phyloP scores from a whole-genome alignment of 2,113 vertebrate genomes.

The Sus scrofa region DNA sequence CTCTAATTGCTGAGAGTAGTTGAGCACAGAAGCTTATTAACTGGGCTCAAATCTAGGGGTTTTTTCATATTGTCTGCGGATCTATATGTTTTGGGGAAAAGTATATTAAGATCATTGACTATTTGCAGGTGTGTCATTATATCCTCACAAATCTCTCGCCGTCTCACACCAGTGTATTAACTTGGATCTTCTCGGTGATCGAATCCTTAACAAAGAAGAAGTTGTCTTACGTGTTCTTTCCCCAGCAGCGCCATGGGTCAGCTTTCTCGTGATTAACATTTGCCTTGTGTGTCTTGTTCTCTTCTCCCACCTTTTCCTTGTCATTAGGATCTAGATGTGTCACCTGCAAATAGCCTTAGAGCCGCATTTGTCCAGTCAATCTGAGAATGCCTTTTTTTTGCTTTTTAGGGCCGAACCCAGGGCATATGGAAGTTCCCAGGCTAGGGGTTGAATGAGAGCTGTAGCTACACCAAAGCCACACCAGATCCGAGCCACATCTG shows the following conservation, averaged over 20 bases:
- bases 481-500: no score
- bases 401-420: no score
- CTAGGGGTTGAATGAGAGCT: no score
- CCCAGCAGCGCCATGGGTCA: background rate
- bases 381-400: background rate
- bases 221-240: background rate
- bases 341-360: background rate
- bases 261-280: background rate
- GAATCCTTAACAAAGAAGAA: background rate
- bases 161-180: background rate
- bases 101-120: background rate
- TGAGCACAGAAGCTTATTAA: background rate
- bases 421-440: no score
- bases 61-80: background rate
- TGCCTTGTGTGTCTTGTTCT: background rate
- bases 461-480: no score
- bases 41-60: background rate
- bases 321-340: background rate
- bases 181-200: background rate
- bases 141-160: background rate
- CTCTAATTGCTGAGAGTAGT: background rate
- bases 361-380: background rate
- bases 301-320: background rate
- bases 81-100: background rate
- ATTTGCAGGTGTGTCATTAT: fast-evolving